These are phyloP conservation scores for Leistus spinibarbis DNA, from an alignment of 2,888 invertebrate genomes.

Conservation along the genomic window DNA sequence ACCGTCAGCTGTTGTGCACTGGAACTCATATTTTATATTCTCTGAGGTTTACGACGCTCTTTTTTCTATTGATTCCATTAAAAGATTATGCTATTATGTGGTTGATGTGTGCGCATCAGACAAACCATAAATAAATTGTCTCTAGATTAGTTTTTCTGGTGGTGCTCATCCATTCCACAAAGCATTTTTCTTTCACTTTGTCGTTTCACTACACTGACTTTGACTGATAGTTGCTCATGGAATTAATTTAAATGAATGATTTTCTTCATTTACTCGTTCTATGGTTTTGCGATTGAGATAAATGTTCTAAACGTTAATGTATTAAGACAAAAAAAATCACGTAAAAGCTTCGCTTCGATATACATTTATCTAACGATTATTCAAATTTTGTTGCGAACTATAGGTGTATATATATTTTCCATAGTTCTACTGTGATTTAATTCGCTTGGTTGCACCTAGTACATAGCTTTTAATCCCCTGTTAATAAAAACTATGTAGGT, in stretches of 20 bases:
- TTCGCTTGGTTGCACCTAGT: no score
- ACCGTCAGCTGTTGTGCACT: background rate
- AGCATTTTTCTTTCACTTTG: slow-evolving; percentile 16
- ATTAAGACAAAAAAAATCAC: background rate
- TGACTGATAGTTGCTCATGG: slow-evolving; percentile 12
- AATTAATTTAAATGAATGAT: slow-evolving; percentile 28
- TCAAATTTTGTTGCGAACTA: no score
- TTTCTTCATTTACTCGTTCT: background rate
- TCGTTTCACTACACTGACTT: slow-evolving; percentile 7
- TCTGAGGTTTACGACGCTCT: background rate
- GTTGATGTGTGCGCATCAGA: background rate
- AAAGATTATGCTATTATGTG: background rate
- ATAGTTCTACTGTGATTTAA: no score
- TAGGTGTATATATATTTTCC: no score
- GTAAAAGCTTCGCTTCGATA: no score
- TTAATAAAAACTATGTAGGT: background rate
- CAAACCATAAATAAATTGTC: background rate
- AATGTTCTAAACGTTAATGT: slow-evolving; percentile 7
- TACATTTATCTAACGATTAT: no score
- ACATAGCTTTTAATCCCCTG: no score
- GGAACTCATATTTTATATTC: background rate
- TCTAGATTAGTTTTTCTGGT: background rate
- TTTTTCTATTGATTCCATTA: background rate
- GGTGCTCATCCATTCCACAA: background rate
- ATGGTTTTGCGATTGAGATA: slow-evolving; percentile 22